Percentiles rank a stretch among this genome's conserved stretches.
Evolutionary conservation across 2,113 vertebrate genomes (phyloP).

Genomic region (Hassar affinis): DNA sequence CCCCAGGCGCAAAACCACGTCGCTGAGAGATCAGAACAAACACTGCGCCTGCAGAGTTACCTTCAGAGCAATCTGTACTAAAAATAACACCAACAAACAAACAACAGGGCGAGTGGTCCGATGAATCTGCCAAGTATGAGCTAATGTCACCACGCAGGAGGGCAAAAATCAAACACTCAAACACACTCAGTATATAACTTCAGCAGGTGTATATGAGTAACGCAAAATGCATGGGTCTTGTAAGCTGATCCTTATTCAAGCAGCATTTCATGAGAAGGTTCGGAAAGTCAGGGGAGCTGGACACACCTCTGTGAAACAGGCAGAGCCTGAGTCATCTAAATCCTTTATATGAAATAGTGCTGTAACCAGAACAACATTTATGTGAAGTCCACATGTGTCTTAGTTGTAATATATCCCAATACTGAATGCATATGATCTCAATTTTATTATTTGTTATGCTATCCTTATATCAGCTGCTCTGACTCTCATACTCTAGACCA

Average conservation of each 20-base stretch:
- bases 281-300: background rate
- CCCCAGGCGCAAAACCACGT: background rate
- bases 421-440: background rate
- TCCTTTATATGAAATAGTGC: background rate
- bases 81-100: slow-evolving; percentile 43
- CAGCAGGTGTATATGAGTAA: slow-evolving; percentile 3
- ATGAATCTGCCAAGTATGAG: slow-evolving; percentile 42
- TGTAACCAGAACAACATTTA: background rate
- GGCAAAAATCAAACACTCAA: slow-evolving; percentile 3
- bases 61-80: slow-evolving; percentile 28
- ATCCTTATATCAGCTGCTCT: background rate
- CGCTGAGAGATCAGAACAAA: slow-evolving; percentile 27
- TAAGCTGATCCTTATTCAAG: background rate
- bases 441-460: background rate
- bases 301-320: background rate
- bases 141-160: slow-evolving; percentile 23
- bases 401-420: background rate
- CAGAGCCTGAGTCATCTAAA: background rate
- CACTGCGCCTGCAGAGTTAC: background rate
- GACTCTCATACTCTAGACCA: too few relatives aligned
- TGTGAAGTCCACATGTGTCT: background rate
- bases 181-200: background rate
- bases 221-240: background rate
- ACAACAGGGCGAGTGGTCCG: slow-evolving; percentile 25
- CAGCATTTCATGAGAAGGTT: background rate